phyloP scores from a whole-genome alignment of 2,888 invertebrate genomes.

The Aphodius sticticus region DNA sequence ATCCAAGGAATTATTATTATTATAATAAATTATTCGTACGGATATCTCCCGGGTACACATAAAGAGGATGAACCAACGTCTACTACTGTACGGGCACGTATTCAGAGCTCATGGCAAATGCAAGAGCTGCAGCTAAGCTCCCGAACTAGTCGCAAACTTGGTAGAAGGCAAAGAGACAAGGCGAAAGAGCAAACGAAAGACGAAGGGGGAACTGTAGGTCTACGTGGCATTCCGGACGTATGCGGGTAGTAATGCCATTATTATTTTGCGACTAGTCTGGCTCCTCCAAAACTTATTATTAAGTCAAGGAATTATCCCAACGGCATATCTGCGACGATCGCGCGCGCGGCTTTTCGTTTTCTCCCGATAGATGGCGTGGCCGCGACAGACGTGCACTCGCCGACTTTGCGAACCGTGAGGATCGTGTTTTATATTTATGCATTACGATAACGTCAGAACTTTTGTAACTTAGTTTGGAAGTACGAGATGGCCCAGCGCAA shows the following conservation, averaged over 20 bases:
- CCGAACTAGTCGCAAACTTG: background rate
- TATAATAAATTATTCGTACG: background rate
- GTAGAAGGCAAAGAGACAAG: background rate
- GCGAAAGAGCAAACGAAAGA: background rate
- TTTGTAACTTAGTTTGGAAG: conserved; percentile 29
- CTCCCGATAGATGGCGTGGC: conserved; percentile 8
- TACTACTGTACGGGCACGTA: background rate
- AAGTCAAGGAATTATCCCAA: conserved; percentile 32
- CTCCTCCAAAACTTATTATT: conserved; percentile 33
- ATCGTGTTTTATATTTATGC: conserved; percentile 31
- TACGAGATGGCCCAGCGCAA: background rate
- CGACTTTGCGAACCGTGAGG: background rate
- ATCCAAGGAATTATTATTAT: background rate
- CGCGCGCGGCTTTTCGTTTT: conserved; percentile 15
- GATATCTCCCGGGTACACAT: background rate
- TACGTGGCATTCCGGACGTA: conserved; percentile 9
- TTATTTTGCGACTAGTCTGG: conserved; percentile 11
- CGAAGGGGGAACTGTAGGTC: background rate
- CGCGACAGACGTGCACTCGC: conserved; percentile 7
- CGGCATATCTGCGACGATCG: conserved; percentile 16
- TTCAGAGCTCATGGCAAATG: background rate
- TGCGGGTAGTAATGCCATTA: conserved; percentile 21
- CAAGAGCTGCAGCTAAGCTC: background rate
- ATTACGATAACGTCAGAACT: conserved; percentile 30
- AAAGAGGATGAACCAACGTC: background rate